Percentiles rank a stretch among this genome's conserved stretches.
phyloP scores from a whole-genome alignment of 1,140 invertebrate species.

The Pseudomyrmex dendroicus region DNA sequence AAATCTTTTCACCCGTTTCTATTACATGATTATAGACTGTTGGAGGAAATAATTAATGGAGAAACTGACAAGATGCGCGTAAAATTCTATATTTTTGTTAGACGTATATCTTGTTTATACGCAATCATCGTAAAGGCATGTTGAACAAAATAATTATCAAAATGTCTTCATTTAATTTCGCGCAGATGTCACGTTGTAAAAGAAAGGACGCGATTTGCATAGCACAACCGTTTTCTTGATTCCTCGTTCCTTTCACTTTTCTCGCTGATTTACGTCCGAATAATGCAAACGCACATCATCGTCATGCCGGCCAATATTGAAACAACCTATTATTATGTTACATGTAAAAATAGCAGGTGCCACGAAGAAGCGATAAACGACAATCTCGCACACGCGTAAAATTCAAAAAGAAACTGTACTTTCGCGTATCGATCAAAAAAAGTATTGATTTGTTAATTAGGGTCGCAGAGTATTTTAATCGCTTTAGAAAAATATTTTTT shows the following conservation, averaged over 20 bases:
- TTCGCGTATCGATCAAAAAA: conserved; percentile 2
- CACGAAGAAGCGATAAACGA: conserved; percentile 22
- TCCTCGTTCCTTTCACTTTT: conserved; percentile 47
- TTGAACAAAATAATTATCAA: conserved; percentile 30
- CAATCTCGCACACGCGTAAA: conserved; percentile 11
- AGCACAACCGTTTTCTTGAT: conserved; percentile 35
- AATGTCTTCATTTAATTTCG: conserved; percentile 55
- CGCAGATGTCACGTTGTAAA: conserved; percentile 47
- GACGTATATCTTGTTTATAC: conserved; percentile 1
- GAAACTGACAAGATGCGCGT: not conserved
- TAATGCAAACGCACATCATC: conserved; percentile 43
- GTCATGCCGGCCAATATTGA: conserved; percentile 28
- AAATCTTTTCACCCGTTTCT: conserved; percentile 8
- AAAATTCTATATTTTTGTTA: conserved; percentile 3
- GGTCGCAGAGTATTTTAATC: not conserved
- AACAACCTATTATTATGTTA: conserved; percentile 21
- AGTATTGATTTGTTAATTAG: conserved; percentile 31
- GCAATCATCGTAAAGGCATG: not conserved
- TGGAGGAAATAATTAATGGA: not conserved
- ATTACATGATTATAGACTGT: no score
- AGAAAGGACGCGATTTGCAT: conserved; percentile 42
- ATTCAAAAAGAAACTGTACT: conserved; percentile 1
- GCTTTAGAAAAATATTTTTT: no score
- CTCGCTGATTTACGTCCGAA: conserved; percentile 50
- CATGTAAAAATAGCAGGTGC: conserved; percentile 37